Evolutionary conservation across 2,888 invertebrate species (phyloP), one percentile per base, ranked within the genome.

Genomic region (Rutpela maculata): DNA sequence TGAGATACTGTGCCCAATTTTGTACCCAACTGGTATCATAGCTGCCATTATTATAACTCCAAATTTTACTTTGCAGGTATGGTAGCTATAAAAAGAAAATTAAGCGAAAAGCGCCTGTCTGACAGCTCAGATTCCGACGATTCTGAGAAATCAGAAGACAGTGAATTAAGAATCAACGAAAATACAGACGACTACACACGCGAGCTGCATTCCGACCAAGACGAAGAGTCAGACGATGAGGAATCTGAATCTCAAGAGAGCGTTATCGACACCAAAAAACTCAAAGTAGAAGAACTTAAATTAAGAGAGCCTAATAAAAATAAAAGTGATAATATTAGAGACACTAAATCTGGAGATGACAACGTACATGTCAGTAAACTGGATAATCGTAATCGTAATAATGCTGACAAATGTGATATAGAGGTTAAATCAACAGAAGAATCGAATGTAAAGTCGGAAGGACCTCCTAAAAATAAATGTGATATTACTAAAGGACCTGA

Each of bases 1-100:
- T n/a, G n/a, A n/a, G n/a, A n/a, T n/a, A n/a, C n/a, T n/a, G n/a
- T n/a, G n/a, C n/a, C n/a, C n/a, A n/a, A n/a, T n/a, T n/a, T n/a
- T n/a, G n/a, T n/a, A n/a, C n/a, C n/a, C n/a, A n/a, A n/a, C n/a
- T n/a, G n/a, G n/a, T n/a, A n/a, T n/a, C n/a, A n/a, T n/a, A n/a
- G n/a, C n/a, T n/a, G n/a, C n/a, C n/a, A n/a, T n/a, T n/a, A n/a
- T n/a, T n/a, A n/a, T n/a, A n/a, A n/a, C n/a, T n/a, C n/a, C n/a
- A n/a, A n/a, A 35, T 35, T 35, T 35, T 7, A 35, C 31, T 35
- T 26, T 26, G 26, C 59, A 85, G 85, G 84, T 76, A 85, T 86
- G 86, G 79, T 86, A 57, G 81, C 84, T 19, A 81, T 86, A 22
- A 86, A 84, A 72, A 79, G 81, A 59, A 86, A 85, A 74, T 62